phyloP scores from a whole-genome alignment of 2,888 invertebrate species.

The Epistrophe grossulariae region DNA sequence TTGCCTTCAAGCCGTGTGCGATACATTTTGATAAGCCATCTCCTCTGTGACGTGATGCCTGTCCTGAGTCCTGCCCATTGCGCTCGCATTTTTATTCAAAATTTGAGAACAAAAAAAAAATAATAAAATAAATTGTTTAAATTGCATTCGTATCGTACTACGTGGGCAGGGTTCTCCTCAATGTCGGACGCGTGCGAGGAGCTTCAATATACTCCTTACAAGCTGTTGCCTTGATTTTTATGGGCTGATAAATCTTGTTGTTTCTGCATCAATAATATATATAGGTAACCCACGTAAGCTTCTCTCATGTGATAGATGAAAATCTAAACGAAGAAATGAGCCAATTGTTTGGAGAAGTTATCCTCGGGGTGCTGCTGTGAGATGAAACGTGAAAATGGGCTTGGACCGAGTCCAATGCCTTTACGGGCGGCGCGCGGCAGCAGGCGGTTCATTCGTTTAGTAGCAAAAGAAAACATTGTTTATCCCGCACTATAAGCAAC shows the following conservation, averaged over 20 bases:
- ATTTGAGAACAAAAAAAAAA: conserved; percentile 20
- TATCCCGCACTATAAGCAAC: conserved; percentile 16
- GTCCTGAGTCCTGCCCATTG: conserved; percentile 40
- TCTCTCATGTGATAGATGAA: conserved; percentile 50
- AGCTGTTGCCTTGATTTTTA: conserved; percentile 72
- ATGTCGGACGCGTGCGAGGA: conserved; percentile 61
- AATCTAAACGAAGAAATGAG: conserved; percentile 49
- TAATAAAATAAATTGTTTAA: conserved; percentile 44
- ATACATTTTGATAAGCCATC: conserved; percentile 66
- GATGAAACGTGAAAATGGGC: conserved; percentile 68
- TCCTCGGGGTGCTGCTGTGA: conserved; percentile 54
- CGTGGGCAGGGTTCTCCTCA: conserved; percentile 43
- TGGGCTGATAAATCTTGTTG: conserved; percentile 61
- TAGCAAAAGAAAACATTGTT: conserved; percentile 53
- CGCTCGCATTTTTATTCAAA: conserved; percentile 57
- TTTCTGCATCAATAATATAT: conserved; percentile 30
- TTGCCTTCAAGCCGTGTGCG: conserved; percentile 31
- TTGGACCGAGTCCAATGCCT: conserved; percentile 58
- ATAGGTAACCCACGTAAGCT: conserved; percentile 60
- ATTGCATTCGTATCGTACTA: conserved; percentile 29
- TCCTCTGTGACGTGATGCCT: not conserved
- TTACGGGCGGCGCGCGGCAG: not conserved
- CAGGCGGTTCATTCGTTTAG: not conserved
- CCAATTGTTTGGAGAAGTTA: conserved; percentile 61
- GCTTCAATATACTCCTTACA: conserved; percentile 54